A percentile compares a stretch with the other conserved stretches of the same genome.
phyloP scores from a whole-genome alignment of 2,113 vertebrate species.

The Salvelinus fontinalis region DNA sequence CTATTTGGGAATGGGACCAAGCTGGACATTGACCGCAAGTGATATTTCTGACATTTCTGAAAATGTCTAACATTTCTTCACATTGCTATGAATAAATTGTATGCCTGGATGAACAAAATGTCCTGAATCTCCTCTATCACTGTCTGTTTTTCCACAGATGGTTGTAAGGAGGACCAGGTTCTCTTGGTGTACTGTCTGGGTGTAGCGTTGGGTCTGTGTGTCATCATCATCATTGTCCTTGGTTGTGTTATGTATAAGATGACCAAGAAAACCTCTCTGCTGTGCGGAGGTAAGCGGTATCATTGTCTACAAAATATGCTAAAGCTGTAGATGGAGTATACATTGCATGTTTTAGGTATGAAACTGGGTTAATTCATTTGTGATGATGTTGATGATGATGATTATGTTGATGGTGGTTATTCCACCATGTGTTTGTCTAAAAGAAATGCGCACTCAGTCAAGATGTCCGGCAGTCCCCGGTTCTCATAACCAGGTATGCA shows the following conservation, averaged over 20 bases:
- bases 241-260: slow-evolving; percentile 13
- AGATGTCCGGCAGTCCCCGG: background rate
- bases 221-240: slow-evolving; percentile 23
- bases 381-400: background rate
- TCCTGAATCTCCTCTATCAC: background rate
- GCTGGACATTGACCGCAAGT: background rate
- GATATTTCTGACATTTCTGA: background rate
- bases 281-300: slow-evolving; percentile 21
- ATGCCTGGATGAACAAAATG: background rate
- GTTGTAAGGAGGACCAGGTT: too few relatives aligned
- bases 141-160: background rate
- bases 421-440: background rate
- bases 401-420: background rate
- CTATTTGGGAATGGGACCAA: slow-evolving; percentile 20
- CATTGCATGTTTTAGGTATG: too few relatives aligned
- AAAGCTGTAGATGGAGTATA: too few relatives aligned
- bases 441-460: background rate
- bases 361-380: too few relatives aligned
- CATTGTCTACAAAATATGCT: too few relatives aligned
- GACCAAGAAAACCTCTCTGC: background rate
- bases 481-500: background rate
- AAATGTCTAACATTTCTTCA: background rate
- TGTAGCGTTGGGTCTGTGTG: slow-evolving; percentile 26
- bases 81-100: background rate
- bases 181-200: too few relatives aligned